A percentile compares a stretch with the other conserved stretches of the same genome.
phyloP scores from a whole-genome alignment of 1,140 invertebrate species.

The Drosophila nebulosa region DNA sequence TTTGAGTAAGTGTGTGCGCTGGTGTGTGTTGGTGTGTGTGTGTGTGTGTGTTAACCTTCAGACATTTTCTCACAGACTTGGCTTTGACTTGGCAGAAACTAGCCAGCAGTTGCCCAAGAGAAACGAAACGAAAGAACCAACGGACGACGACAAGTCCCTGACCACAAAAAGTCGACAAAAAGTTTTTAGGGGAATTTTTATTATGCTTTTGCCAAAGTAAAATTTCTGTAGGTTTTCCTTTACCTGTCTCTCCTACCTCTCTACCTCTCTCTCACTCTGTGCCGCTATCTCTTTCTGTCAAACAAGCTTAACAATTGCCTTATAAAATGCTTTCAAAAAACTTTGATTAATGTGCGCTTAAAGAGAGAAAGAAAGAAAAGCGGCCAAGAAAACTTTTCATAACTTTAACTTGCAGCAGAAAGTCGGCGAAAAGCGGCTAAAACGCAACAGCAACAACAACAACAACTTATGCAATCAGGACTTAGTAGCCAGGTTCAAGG shows the following conservation, averaged over 20 bases:
- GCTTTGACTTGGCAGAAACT: neutral
- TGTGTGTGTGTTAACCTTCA: constrained; percentile 49
- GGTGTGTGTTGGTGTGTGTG: constrained; percentile 3
- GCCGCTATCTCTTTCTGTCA: constrained; percentile 43
- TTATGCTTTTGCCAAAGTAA: constrained; percentile 1
- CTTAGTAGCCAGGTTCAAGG: constrained; percentile 34
- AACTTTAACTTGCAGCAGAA: constrained; percentile 69
- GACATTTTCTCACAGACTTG: constrained; percentile 15
- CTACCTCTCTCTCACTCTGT: neutral
- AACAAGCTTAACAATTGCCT: constrained; percentile 74
- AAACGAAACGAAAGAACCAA: neutral
- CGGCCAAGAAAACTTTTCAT: constrained; percentile 73
- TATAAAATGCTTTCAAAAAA: constrained; percentile 74
- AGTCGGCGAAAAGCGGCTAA: constrained; percentile 20
- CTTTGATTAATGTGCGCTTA: constrained; percentile 78
- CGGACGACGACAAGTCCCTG: neutral
- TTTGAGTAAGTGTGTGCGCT: too few relatives aligned
- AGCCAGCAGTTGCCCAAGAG: neutral
- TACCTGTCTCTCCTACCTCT: neutral
- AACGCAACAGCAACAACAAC: constrained; percentile 37
- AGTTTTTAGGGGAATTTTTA: constrained; percentile 2
- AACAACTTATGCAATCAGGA: constrained; percentile 74
- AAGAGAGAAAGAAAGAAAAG: constrained; percentile 63
- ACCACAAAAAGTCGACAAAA: constrained; percentile 4
- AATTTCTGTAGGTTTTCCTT: constrained; percentile 1